Conservation (phyloP, 2,797 vertebrate species). For the Pseudochromis fuscus region DNA sequence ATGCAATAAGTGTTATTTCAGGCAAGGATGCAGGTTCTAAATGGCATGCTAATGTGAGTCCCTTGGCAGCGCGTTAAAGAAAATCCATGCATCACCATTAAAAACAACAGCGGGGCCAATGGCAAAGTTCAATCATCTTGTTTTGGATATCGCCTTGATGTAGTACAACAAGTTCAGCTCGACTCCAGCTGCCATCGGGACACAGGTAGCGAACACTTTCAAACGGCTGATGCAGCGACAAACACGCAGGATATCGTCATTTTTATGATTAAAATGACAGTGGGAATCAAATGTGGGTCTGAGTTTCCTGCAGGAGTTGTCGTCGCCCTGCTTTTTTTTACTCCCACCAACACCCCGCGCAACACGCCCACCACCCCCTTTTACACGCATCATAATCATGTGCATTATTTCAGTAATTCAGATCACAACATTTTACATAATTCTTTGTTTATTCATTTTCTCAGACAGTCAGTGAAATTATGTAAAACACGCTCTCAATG, state of each 20-base stretch:
- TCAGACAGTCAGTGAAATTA: slow-evolving; percentile 80
- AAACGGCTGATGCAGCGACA: too few species aligned
- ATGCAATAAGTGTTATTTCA: slow-evolving; percentile 87
- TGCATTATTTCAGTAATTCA: slow-evolving; percentile 76
- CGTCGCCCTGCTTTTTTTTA: slow-evolving; percentile 34
- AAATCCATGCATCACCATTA: slow-evolving; percentile 76
- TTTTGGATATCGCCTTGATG: slow-evolving; percentile 71
- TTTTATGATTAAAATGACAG: background rate
- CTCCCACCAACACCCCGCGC: slow-evolving; percentile 29
- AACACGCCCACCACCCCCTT: slow-evolving; percentile 6
- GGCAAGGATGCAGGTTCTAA: slow-evolving; percentile 77
- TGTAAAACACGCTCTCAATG: slow-evolving; percentile 78
- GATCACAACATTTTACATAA: slow-evolving; percentile 83
- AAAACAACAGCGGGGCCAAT: slow-evolving; percentile 69
- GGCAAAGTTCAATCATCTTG: slow-evolving; percentile 77
- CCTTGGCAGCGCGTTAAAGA: slow-evolving; percentile 83
- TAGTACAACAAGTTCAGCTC: slow-evolving; percentile 64
- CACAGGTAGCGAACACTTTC: too few species aligned
- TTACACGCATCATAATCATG: slow-evolving; percentile 61
- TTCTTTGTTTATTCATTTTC: slow-evolving; percentile 84
- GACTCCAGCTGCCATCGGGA: slow-evolving; percentile 38
- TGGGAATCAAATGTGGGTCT: slow-evolving; percentile 5
- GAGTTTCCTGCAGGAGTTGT: slow-evolving; percentile 14
- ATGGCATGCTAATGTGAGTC: slow-evolving; percentile 85
- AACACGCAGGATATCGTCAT: too few species aligned